Conservation (phyloP, 2,113 vertebrate species). For the Nannospalax galili region DNA sequence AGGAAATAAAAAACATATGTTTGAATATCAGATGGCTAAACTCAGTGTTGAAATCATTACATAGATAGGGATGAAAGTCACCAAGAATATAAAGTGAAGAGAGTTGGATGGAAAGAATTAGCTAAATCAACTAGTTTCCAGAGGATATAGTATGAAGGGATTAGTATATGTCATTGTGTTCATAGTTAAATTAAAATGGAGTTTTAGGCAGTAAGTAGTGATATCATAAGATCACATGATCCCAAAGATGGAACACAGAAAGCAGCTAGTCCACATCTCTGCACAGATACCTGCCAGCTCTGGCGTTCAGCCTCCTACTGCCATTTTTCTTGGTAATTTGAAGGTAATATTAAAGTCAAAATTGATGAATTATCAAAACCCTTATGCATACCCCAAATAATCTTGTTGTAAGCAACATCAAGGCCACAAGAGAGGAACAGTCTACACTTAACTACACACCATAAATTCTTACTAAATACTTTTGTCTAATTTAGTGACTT, state of each 20-base stretch:
- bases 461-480: no score
- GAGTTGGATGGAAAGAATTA: not conserved
- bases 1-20: not conserved
- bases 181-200: not conserved
- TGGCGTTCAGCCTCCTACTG: not conserved
- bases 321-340: not conserved
- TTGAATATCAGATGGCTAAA: not conserved
- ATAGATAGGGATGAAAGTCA: not conserved
- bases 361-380: not conserved
- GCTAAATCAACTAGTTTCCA: not conserved
- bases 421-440: not conserved
- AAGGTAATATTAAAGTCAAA: not conserved
- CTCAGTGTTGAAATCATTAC: not conserved
- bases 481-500: not conserved
- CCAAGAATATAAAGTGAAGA: not conserved
- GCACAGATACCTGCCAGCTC: not conserved
- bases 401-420: not conserved
- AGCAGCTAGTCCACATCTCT: not conserved
- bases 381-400: not conserved
- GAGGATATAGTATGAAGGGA: not conserved
- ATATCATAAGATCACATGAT: not conserved
- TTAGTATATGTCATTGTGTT: no score
- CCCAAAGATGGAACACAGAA: not conserved
- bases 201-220: not conserved
- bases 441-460: not conserved